These are phyloP conservation scores for Silurus meridionalis DNA, from an alignment of 2,113 vertebrate species.

Conservation along the genomic window DNA sequence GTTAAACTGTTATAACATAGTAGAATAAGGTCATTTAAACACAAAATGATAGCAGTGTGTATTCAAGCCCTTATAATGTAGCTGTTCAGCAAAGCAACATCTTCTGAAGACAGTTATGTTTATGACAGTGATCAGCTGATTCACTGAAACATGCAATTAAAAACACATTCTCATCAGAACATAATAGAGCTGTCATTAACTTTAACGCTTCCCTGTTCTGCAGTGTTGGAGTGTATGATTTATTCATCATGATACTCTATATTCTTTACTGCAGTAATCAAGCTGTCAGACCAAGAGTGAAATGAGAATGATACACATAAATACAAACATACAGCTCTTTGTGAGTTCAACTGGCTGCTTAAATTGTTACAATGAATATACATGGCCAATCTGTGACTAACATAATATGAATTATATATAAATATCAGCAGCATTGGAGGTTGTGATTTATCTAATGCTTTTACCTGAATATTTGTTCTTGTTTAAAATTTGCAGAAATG, in stretches of 20 bases:
- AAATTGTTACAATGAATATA: neutral
- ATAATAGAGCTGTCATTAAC: slow-evolving; percentile 2
- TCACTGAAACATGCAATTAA: neutral
- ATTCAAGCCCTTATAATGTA: neutral
- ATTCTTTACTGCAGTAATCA: slow-evolving; percentile 11
- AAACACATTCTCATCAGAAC: neutral
- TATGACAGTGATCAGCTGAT: neutral
- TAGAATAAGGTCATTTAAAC: neutral
- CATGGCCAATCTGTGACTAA: neutral
- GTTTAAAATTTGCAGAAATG: neutral
- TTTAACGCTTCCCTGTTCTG: neutral
- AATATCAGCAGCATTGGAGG: neutral
- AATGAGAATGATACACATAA: neutral
- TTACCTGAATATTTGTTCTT: neutral
- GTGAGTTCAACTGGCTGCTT: neutral
- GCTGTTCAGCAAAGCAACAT: neutral
- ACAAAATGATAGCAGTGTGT: neutral
- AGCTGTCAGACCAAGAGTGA: neutral
- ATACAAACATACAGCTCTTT: neutral
- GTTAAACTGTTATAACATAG: neutral
- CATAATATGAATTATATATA: neutral
- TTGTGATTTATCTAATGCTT: neutral
- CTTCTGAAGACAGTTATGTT: neutral
- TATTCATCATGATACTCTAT: neutral
- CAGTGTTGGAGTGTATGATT: neutral